phyloP scores from a whole-genome alignment of 2,797 vertebrate genomes.

The Myiotriccus ornatus region DNA sequence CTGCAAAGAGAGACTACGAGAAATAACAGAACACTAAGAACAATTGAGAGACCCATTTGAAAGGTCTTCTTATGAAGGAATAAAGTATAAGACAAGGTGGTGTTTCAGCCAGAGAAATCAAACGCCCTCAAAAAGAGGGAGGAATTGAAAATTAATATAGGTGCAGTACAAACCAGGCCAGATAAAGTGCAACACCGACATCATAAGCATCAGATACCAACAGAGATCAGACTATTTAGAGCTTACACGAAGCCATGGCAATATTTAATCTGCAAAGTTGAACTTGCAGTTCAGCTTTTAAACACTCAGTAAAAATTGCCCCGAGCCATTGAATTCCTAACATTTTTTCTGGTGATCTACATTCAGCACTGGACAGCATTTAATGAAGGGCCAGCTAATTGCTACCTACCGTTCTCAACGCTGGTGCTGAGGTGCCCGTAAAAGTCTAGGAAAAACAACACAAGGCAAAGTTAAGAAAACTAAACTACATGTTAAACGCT shows the following conservation, averaged over 20 bases:
- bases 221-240: neutral
- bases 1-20: neutral
- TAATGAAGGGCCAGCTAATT: conserved; percentile 48
- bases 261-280: neutral
- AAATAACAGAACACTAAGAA: neutral
- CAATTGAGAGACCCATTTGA: neutral
- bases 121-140: neutral
- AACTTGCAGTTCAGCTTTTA: neutral
- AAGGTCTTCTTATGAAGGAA: neutral
- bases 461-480: conserved; percentile 53
- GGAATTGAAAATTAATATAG: neutral
- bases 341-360: conserved; percentile 21
- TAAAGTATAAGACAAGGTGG: neutral
- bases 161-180: neutral
- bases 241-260: neutral
- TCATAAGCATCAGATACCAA: neutral
- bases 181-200: neutral
- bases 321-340: conserved; percentile 42
- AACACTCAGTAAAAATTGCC: neutral
- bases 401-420: conserved; percentile 62
- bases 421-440: conserved; percentile 41
- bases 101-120: neutral
- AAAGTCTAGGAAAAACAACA: conserved; percentile 65
- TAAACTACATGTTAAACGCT: neutral
- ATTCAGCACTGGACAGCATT: conserved; percentile 44